Evolutionary conservation across 2,113 vertebrate species (phyloP), one percentile per base, ranked within the genome.

Genomic region (Tachycineta bicolor): DNA sequence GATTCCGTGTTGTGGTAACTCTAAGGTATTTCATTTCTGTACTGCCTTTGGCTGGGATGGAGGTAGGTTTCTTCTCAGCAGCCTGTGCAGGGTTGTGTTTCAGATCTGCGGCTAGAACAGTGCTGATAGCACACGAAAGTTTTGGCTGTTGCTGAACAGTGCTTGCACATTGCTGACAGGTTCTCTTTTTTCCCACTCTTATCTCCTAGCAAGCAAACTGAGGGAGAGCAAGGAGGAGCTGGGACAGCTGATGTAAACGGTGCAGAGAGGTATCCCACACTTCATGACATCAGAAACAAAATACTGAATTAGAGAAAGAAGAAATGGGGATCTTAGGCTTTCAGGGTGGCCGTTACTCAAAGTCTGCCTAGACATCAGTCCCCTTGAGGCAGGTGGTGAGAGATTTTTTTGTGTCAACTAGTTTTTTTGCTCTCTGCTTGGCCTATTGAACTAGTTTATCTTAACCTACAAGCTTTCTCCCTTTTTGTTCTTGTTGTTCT

Each of bases 121-220:
- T 18, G 23, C 5, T 81, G 34, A 25, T 6, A 77, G 33, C 23
- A 43, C 37, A 47, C 0, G 2, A 17, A 1, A 21, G 3, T 29
- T 83, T 77, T 43, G 10, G 13, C 29, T 81, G 3, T 5, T 50
- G 22, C 18, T 59, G 22, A 60, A 19, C 39, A 73, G 39, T 43
- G 25, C 59, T 80, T 68, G 20, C 46, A 60, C 29, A 33, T 6
- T 29, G 15, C 16, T 20, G 21, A 5, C 1, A 0, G 0, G 1
- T 33, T 60, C 23, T 37, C 23, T 56, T 76, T 70, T 64, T 79
- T 28, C 65, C 50, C 29, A 14, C 12, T 71, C 39, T 68, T 68
- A 7, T 14, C 44, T 10, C 29, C 8, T 15, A 77, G 25, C 13
- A 67, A 33, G 20, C 24, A 64, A 29, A 15, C 7, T 50, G 12